phyloP scores from a whole-genome alignment of 2,113 vertebrate genomes.

The Neolamprologus longior region DNA sequence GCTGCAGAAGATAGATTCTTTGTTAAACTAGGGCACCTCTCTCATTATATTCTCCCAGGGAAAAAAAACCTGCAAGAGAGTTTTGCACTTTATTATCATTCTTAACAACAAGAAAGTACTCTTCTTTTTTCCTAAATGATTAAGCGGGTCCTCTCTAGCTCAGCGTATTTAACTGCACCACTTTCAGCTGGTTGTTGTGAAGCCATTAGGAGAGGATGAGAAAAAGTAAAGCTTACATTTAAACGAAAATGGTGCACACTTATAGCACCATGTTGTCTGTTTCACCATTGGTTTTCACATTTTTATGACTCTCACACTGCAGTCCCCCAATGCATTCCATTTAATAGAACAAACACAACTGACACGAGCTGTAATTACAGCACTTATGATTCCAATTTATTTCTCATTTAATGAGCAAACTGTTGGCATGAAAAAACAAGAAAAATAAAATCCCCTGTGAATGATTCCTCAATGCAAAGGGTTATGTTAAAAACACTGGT shows the following conservation, averaged over 20 bases:
- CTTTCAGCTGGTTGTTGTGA: slow-evolving; percentile 39
- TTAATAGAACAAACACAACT: slow-evolving; percentile 7
- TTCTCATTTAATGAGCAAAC: slow-evolving; percentile 25
- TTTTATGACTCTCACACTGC: neutral
- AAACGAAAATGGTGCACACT: neutral
- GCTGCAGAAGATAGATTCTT: slow-evolving; percentile 40
- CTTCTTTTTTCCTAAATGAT: slow-evolving; percentile 37
- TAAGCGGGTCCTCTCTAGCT: slow-evolving; percentile 28
- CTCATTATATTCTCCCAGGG: slow-evolving; percentile 49
- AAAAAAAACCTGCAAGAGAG: neutral
- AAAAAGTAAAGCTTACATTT: slow-evolving; percentile 10
- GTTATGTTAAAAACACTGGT: neutral
- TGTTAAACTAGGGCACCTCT: slow-evolving; percentile 64
- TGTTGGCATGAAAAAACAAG: neutral
- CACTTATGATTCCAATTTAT: neutral
- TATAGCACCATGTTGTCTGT: neutral
- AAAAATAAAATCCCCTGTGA: neutral
- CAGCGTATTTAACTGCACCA: slow-evolving; percentile 23
- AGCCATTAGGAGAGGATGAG: slow-evolving; percentile 30
- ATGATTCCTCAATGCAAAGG: neutral
- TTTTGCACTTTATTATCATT: slow-evolving; percentile 57
- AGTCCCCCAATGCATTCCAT: neutral
- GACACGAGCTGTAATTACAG: neutral
- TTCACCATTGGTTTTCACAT: neutral
- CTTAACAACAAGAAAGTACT: slow-evolving; percentile 41